phyloP scores from a whole-genome alignment of 2,113 vertebrate species.

The Collichthys lucidus region DNA sequence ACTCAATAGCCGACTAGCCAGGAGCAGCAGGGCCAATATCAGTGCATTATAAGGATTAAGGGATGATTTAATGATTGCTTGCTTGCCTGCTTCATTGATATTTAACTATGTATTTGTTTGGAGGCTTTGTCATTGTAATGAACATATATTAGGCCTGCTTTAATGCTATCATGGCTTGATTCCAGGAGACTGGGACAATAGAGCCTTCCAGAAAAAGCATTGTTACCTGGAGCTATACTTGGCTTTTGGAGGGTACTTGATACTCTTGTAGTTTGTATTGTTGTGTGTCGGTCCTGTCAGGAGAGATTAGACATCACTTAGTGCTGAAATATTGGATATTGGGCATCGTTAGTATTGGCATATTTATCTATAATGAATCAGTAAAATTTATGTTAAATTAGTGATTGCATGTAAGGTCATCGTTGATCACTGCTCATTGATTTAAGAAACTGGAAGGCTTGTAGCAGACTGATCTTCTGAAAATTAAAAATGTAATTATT shows the following conservation, averaged over 20 bases:
- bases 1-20: constrained; percentile 31
- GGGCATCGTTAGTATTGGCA: background rate
- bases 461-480: background rate
- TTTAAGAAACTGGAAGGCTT: background rate
- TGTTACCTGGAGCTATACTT: background rate
- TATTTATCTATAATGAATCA: constrained; percentile 2
- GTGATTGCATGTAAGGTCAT: constrained; percentile 18
- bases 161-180: constrained; percentile 10
- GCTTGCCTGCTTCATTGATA: constrained; percentile 30
- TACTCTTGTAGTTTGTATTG: background rate
- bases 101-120: constrained; percentile 39
- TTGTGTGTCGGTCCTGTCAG: background rate
- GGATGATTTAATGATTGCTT: constrained; percentile 22
- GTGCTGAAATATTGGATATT: background rate
- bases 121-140: constrained; percentile 13
- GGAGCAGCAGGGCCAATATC: background rate
- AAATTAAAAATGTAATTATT: background rate
- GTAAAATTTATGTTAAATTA: background rate
- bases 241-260: background rate
- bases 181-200: background rate
- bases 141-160: constrained; percentile 29
- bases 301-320: constrained; percentile 2
- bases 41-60: constrained; percentile 10
- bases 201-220: constrained; percentile 2
- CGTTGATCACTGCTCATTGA: background rate